Evolutionary conservation across 2,113 vertebrate genomes (phyloP).

Genomic region (Pangasianodon hypophthalmus): DNA sequence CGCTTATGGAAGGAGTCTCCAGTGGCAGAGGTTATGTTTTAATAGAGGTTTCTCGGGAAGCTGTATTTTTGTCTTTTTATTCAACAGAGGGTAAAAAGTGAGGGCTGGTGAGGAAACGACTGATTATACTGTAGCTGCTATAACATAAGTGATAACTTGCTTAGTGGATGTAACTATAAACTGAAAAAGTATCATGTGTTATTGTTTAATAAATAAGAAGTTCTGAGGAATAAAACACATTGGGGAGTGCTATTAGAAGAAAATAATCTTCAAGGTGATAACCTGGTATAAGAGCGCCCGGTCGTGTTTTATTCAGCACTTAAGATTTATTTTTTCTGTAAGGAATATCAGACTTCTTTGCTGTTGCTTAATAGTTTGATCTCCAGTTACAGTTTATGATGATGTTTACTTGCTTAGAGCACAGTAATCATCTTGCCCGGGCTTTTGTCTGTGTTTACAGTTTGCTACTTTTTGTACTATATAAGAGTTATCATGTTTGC

Average conservation of each 20-base stretch:
- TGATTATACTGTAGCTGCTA: background rate
- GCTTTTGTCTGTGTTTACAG: no score
- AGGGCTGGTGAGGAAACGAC: background rate
- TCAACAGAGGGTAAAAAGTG: background rate
- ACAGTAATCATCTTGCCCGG: no score
- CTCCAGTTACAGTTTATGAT: background rate
- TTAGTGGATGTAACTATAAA: background rate
- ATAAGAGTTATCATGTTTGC: no score
- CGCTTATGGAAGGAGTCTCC: background rate
- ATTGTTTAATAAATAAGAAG: background rate
- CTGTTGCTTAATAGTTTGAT: background rate
- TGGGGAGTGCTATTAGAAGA: no score
- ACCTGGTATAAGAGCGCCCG: background rate
- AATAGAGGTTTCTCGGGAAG: background rate
- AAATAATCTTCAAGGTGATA: background rate
- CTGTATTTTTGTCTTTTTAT: background rate
- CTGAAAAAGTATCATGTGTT: background rate
- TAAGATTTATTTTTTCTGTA: background rate
- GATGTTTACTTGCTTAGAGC: no score
- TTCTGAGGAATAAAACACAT: background rate
- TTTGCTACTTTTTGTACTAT: no score
- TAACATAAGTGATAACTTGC: background rate
- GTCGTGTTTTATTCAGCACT: background rate
- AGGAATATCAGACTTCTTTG: background rate
- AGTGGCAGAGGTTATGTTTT: background rate